Conservation (phyloP, 2,797 vertebrate genomes). For the Thalassophryne amazonica region DNA sequence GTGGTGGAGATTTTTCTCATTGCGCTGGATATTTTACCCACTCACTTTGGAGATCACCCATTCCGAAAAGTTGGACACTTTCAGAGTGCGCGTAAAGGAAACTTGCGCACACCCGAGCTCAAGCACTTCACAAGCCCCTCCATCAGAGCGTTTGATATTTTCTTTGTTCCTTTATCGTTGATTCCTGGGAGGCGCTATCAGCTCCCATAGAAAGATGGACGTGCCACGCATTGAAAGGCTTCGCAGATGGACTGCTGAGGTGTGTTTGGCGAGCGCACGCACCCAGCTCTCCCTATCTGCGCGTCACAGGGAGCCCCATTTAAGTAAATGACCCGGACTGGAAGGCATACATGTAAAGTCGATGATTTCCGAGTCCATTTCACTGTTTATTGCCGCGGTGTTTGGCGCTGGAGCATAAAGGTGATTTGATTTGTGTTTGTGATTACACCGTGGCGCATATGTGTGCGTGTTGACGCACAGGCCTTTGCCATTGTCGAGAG, state of each 20-base stretch:
- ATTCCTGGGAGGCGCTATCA: constrained; percentile 59
- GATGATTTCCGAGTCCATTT: constrained; percentile 57
- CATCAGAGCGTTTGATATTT: constrained; percentile 63
- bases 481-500: constrained; percentile 40
- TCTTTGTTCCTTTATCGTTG: constrained; percentile 70
- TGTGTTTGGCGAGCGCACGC: constrained; percentile 42
- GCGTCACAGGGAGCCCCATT: constrained; percentile 52
- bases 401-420: constrained; percentile 44
- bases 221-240: constrained; percentile 58
- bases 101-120: constrained; percentile 16
- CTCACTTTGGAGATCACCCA: constrained; percentile 30
- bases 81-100: constrained; percentile 10
- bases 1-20: neutral
- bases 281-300: constrained; percentile 39
- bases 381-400: constrained; percentile 51
- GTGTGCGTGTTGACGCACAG: constrained; percentile 27
- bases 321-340: constrained; percentile 58
- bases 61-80: constrained; percentile 51
- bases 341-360: constrained; percentile 50
- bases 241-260: constrained; percentile 49
- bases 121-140: constrained; percentile 43
- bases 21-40: neutral
- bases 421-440: constrained; percentile 66
- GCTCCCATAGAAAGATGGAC: constrained; percentile 55
- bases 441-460: constrained; percentile 49